Percentiles rank a stretch among this genome's conserved stretches.
Evolutionary conservation across 2,888 invertebrate genomes (phyloP).

Genomic region (Hetaerina titia): DNA sequence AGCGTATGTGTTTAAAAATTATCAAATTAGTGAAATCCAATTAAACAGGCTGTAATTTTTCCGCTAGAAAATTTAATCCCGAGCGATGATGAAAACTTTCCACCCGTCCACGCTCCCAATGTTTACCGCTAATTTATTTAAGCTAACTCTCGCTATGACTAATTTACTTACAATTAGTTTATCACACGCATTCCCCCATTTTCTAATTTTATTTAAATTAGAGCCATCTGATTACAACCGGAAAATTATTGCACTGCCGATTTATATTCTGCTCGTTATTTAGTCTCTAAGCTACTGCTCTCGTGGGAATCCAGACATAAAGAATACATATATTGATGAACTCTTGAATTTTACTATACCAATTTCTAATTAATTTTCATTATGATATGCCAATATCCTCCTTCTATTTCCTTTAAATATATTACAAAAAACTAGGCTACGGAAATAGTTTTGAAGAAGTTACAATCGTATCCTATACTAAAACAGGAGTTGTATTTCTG

Average conservation of each 20-base stretch:
- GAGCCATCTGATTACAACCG: background rate
- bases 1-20: background rate
- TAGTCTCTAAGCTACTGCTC: background rate
- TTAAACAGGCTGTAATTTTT: background rate
- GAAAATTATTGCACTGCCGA: background rate
- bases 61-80: background rate
- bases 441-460: too few species aligned
- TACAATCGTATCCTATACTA: too few species aligned
- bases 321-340: too few species aligned
- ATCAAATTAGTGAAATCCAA: conserved; percentile 5
- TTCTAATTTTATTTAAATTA: background rate
- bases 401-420: too few species aligned
- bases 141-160: background rate
- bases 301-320: background rate
- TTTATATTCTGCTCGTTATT: background rate
- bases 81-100: background rate
- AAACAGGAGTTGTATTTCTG: too few species aligned
- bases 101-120: background rate
- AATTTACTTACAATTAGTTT: background rate
- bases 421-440: too few species aligned
- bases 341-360: too few species aligned
- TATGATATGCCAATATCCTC: too few species aligned
- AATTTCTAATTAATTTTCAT: too few species aligned
- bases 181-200: background rate
- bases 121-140: background rate